These are phyloP conservation scores for Neotragus pygmaeus DNA, from an alignment of 2,113 vertebrate species.

Conservation along the genomic window DNA sequence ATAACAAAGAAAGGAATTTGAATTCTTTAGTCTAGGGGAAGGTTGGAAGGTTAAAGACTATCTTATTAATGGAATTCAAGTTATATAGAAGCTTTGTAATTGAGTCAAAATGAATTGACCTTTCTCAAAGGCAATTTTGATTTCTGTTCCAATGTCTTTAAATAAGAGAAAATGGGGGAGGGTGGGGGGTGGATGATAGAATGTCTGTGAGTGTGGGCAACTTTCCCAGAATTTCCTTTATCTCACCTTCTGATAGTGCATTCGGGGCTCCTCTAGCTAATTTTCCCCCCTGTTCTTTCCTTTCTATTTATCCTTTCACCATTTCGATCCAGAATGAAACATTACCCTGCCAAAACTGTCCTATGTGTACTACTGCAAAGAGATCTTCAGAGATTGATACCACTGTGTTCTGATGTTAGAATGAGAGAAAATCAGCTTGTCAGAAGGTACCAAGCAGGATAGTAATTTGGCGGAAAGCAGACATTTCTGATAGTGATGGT, in stretches of 20 bases:
- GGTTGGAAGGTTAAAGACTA: constrained; percentile 43
- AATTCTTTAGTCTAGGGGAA: constrained; percentile 12
- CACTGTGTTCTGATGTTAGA: neutral
- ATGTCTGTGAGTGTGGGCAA: neutral
- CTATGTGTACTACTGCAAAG: neutral
- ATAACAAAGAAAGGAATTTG: constrained; percentile 8
- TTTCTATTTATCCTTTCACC: neutral
- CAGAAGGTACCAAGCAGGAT: neutral
- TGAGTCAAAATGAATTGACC: constrained; percentile 62
- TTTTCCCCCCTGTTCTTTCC: neutral
- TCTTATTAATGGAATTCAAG: constrained; percentile 45
- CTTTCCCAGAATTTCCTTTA: neutral
- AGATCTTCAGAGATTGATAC: neutral
- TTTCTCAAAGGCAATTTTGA: constrained; percentile 49
- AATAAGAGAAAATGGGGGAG: neutral
- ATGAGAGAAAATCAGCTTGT: neutral
- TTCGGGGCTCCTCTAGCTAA: neutral
- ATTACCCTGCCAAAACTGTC: neutral
- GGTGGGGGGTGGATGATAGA: neutral
- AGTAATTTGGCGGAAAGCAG: neutral
- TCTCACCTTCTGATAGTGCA: neutral
- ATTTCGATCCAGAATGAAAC: neutral
- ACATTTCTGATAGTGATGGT: neutral
- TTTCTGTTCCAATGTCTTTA: constrained; percentile 30
- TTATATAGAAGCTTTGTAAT: constrained; percentile 52